Evolutionary conservation across 2,113 vertebrate genomes (phyloP), one percentile per base, ranked within the genome.

Genomic region (Parus major): DNA sequence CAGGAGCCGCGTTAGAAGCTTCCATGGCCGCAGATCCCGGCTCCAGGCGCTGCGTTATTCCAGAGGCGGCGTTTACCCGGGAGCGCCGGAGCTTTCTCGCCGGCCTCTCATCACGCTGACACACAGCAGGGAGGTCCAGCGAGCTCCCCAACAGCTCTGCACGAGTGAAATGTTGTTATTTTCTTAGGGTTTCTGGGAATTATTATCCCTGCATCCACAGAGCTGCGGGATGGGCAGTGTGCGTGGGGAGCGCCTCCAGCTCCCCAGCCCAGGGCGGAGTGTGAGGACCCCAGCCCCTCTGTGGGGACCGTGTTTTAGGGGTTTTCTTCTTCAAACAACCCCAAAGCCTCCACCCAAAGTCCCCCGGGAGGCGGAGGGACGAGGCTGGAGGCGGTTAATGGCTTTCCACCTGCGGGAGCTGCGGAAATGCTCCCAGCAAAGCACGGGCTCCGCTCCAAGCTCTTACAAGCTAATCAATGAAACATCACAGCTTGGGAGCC

Each of bases 381-480:
- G 3, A 29, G 39, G 6, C 68, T 47, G 77, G 80, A 63, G 82
- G 69, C 65, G 15, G 70, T 53, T 68, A 70, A 94, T 77, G 88
- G 72, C 47, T 91, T 64, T 61, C 57, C 88, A 95, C 92, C 92
- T 64, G 71, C 23, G 1, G 83, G 92, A 92, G 41, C 90, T 82
- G 90, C 28, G 10, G 85, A 91, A 95, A 86, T 0, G 21, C 47
- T 77, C 53, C 80, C 82, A 59, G 33, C 86, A 84, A 93, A 83
- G 82, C 72, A 12, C 20, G 2, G 81, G 83, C 73, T 92, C 84
- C 41, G 83, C 95, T 94, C 94, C 91, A 83, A 92, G 93, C 89
- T 80, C 91, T 88, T 93, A 95, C 86, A 82, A 84, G 64, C 60
- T 59, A 78, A 96, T 94, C 95, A 91, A 91, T 95, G 87, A 96